Base-by-base conservation (phyloP, 2,113 vertebrate genomes). In the Engystomops pustulosus region DNA sequence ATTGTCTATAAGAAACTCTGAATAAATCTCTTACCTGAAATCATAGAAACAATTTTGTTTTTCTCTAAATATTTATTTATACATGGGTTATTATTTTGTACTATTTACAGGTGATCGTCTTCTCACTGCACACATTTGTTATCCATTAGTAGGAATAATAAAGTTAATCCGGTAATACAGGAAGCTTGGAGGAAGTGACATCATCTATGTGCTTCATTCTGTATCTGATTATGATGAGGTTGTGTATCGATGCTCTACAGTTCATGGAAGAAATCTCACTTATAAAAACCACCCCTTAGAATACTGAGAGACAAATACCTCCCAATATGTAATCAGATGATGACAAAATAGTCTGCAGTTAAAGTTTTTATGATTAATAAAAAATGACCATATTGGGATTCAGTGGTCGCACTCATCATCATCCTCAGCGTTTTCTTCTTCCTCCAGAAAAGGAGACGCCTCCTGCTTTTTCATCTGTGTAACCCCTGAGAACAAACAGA, bases 401-500 rank as follows among this genome's bases (percentile, higher is more conserved):
- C 90, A 93, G 27, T 91, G 93, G 34, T 87, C 87, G 91, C 91
- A 91, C 14, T 91, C 90, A n/a, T 93, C 90, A n/a, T 93, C 92
- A 69, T 92, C 93, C 79, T 88, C 89, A 85, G 93, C 92, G 7
- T 85, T 79, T 1, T 69, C 62, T 38, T 95, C 94, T 89, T 95
- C 94, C 55, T 95, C 94, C 41, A 92, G 94, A 80, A 95, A 93
- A 0, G 90, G 86, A 4, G 93, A 88, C 4, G 91, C 91, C 12
- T 88, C 94, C 90, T 93, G 92, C 18, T 87, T 93, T 90, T 93
- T 94, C 90, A 93, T 88, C n/a, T 94, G 93, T 75, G 95, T 95
- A 86, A 94, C 91, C 78, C 93, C 94, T 95, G 90, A 86, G 93
- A 94, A 89, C 34, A 89, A 0, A 92, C 47, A 90, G 88, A 87